phyloP scores from a whole-genome alignment of 2,888 invertebrate genomes.

The Pristionchus entomophagus region DNA sequence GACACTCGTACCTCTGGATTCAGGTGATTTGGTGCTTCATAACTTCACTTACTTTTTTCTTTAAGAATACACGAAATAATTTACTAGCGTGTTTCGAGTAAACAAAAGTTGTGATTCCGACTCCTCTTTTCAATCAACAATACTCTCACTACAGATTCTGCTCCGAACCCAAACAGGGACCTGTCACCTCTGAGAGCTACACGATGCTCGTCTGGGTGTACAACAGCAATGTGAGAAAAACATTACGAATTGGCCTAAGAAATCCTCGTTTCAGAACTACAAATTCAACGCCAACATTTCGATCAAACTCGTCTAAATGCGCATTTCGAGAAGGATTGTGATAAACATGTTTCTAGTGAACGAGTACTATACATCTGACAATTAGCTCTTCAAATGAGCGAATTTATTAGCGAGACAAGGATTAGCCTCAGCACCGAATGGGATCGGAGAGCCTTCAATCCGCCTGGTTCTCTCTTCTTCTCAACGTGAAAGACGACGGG shows the following conservation, averaged over 20 bases:
- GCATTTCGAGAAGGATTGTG: not conserved
- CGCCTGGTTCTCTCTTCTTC: slow-evolving; percentile 40
- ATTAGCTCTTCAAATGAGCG: too few species aligned
- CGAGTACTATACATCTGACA: not conserved
- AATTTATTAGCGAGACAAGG: too few species aligned
- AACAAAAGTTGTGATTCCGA: too few species aligned
- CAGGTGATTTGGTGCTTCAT: too few species aligned
- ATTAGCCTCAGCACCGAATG: too few species aligned
- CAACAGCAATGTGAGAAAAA: not conserved
- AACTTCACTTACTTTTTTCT: too few species aligned
- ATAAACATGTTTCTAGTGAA: not conserved
- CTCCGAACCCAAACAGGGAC: slow-evolving; percentile 3
- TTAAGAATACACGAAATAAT: too few species aligned
- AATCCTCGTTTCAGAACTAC: not conserved
- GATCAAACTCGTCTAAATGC: not conserved
- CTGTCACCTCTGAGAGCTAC: not conserved
- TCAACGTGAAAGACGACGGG: slow-evolving; percentile 2
- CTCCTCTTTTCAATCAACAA: too few species aligned
- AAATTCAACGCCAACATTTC: not conserved
- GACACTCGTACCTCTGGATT: not conserved
- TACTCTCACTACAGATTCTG: not conserved
- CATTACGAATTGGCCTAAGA: too few species aligned
- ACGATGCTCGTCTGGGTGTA: not conserved
- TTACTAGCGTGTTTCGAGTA: too few species aligned
- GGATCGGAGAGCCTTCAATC: slow-evolving; percentile 6